These are phyloP conservation scores for Furcula furcula DNA, from an alignment of 2,888 invertebrate species.

Conservation along the genomic window DNA sequence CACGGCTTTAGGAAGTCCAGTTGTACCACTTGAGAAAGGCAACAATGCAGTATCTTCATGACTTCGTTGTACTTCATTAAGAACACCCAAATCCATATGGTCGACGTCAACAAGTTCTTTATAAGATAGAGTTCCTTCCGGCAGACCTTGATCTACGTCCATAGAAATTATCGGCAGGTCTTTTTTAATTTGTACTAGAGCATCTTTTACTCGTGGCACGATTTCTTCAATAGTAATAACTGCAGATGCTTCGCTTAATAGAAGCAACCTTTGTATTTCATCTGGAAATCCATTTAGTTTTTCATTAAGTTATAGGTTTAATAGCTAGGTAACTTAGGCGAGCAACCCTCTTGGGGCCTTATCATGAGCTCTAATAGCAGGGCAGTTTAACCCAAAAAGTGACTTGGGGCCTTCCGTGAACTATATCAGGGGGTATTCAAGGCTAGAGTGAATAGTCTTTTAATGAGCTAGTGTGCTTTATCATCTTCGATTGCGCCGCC, in stretches of 20 bases:
- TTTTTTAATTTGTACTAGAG: conserved; percentile 63
- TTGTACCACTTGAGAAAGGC: conserved; percentile 93
- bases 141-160: conserved; percentile 42
- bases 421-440: too few relatives aligned
- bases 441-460: too few relatives aligned
- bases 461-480: too few relatives aligned
- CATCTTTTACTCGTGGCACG: conserved; percentile 65
- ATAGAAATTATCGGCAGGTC: conserved; percentile 75
- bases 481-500: too few relatives aligned
- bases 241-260: conserved; percentile 79
- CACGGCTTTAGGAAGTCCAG: conserved; percentile 90
- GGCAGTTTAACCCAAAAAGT: too few relatives aligned
- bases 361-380: too few relatives aligned
- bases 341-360: too few relatives aligned
- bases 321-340: too few relatives aligned
- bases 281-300: too few relatives aligned
- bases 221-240: conserved; percentile 82
- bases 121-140: conserved; percentile 81
- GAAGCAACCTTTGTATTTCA: conserved; percentile 85
- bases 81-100: conserved; percentile 66
- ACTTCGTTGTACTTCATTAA: conserved; percentile 59
- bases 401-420: too few relatives aligned
- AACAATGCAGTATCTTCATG: conserved; percentile 83
- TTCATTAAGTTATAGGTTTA: too few relatives aligned
- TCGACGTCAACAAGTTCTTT: conserved; percentile 77